phyloP scores from a whole-genome alignment of 1,140 invertebrate species.

The Andrena cerasifolii region DNA sequence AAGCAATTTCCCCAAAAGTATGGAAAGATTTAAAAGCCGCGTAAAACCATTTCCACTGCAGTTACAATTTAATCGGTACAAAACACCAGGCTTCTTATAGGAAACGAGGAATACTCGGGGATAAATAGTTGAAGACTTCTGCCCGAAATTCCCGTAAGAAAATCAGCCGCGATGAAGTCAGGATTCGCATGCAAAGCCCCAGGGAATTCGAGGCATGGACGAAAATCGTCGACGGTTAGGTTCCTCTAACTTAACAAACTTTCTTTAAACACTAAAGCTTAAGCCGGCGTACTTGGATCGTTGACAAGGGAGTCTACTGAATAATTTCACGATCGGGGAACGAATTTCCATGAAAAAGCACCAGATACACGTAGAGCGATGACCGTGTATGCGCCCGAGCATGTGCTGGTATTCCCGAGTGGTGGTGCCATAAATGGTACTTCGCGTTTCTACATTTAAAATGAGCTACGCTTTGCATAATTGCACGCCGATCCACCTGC shows the following conservation, averaged over 20 bases:
- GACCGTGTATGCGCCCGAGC: neutral
- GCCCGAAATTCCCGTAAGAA: neutral
- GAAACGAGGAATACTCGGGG: no score
- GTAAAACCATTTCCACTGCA: no score
- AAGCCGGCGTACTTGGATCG: neutral
- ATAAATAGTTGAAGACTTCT: neutral
- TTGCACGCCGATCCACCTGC: conserved; percentile 56
- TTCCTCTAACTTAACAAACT: conserved; percentile 13
- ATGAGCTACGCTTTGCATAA: conserved; percentile 64
- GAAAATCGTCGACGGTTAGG: conserved; percentile 7
- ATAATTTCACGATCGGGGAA: conserved; percentile 40
- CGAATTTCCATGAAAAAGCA: conserved; percentile 48
- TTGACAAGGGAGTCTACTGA: neutral
- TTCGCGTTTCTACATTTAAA: conserved; percentile 65
- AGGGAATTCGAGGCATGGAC: neutral
- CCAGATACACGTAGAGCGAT: neutral
- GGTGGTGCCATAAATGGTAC: conserved; percentile 35
- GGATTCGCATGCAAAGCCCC: conserved; percentile 8
- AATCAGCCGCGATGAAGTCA: neutral
- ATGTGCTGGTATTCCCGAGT: neutral
- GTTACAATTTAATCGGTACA: no score
- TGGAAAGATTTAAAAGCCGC: no score
- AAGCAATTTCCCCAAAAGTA: no score
- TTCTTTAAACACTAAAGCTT: conserved; percentile 31
- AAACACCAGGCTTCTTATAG: no score